Conservation (phyloP, 1,140 invertebrate species). For the Druon quercuslanigerum region DNA sequence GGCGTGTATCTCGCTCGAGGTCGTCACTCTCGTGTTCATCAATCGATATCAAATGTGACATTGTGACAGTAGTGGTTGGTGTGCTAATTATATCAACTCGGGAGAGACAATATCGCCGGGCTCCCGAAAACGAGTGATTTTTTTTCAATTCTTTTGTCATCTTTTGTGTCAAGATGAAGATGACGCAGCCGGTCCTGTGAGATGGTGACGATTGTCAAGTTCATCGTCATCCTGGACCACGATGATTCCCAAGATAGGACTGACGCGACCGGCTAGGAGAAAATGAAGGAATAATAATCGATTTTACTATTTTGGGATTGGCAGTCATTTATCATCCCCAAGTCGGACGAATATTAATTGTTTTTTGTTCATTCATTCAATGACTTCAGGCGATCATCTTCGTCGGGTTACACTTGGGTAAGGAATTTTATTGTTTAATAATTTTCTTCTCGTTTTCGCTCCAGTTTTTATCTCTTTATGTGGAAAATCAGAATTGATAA, state of each 20-base stretch:
- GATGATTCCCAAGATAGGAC: constrained; percentile 10
- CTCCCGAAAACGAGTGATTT: not conserved
- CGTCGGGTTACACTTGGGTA: not conserved
- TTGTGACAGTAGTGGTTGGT: not conserved
- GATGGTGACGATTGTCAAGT: not conserved
- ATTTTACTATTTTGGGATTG: constrained; percentile 4
- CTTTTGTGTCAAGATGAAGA: constrained; percentile 14
- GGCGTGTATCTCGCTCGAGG: not conserved
- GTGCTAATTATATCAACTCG: constrained; percentile 8
- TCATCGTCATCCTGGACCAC: not conserved
- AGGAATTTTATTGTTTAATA: not conserved
- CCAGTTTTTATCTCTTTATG: no score
- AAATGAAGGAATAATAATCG: not conserved
- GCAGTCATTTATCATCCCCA: constrained; percentile 1
- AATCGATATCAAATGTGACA: constrained; percentile 19
- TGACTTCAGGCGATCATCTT: not conserved
- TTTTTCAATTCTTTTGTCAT: constrained; percentile 3
- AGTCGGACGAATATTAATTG: constrained; percentile 1
- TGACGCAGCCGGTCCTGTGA: not conserved
- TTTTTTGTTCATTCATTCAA: not conserved
- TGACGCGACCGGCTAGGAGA: constrained; percentile 24
- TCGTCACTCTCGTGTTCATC: not conserved
- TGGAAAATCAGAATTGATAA: no score
- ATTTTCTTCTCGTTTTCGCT: not conserved
- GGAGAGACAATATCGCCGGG: not conserved